phyloP scores from a whole-genome alignment of 2,113 vertebrate species.

The Microtus montanus region DNA sequence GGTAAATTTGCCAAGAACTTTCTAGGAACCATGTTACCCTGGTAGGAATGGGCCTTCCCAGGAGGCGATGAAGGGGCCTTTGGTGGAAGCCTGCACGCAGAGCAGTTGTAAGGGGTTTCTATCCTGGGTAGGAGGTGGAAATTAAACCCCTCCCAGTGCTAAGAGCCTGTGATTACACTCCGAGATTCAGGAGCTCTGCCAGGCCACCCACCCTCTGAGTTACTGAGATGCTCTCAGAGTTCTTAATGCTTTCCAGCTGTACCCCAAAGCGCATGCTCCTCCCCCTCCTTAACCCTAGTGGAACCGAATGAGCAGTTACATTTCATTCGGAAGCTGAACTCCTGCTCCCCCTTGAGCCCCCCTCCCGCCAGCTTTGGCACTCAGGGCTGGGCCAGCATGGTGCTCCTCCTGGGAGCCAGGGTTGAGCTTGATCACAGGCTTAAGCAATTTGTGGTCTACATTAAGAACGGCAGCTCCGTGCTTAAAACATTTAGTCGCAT shows the following conservation, averaged over 20 bases:
- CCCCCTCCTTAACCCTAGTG: conserved; percentile 51
- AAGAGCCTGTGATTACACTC: conserved; percentile 54
- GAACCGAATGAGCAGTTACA: not conserved
- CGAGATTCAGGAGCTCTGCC: conserved; percentile 56
- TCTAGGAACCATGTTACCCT: conserved; percentile 39
- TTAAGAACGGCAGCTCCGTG: conserved; percentile 1
- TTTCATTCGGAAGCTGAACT: conserved; percentile 4
- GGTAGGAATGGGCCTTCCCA: not conserved
- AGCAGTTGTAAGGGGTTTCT: not conserved
- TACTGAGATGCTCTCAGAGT: conserved; percentile 54
- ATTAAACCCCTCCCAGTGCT: conserved; percentile 37
- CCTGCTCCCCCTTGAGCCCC: not conserved
- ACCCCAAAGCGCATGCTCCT: not conserved
- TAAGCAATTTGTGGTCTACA: conserved; percentile 50
- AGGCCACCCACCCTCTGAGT: conserved; percentile 79
- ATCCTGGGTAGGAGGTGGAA: conserved; percentile 37
- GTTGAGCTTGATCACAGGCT: conserved; percentile 44
- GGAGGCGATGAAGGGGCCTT: not conserved
- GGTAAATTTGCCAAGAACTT: conserved; percentile 47
- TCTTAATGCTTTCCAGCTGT: conserved; percentile 79
- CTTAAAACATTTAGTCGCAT: conserved; percentile 55
- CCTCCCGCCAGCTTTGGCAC: not conserved
- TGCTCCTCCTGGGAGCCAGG: not conserved
- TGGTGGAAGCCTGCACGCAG: not conserved
- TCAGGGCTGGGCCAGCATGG: not conserved